These are phyloP conservation scores for Nemurella pictetii DNA, from an alignment of 2,888 invertebrate species.

Conservation along the genomic window DNA sequence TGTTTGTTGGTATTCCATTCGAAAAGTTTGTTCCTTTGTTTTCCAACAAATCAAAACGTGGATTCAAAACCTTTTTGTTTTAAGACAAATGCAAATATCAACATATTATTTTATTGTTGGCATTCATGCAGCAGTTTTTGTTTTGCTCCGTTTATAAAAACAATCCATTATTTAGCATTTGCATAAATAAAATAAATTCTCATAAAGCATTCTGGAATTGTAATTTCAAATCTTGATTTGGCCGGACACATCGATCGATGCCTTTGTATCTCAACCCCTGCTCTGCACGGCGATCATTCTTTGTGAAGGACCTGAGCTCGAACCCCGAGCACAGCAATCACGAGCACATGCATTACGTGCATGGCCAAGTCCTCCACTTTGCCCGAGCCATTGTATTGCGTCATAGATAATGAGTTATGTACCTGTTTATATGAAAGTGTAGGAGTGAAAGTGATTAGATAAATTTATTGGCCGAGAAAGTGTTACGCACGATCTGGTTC, in stretches of 20 bases:
- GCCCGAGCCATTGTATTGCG: constrained; percentile 7
- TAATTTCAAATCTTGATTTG: neutral
- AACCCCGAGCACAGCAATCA: neutral
- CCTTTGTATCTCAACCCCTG: too few relatives aligned
- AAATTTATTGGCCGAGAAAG: constrained; percentile 26
- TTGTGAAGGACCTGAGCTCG: neutral
- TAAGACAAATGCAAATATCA: constrained; percentile 34
- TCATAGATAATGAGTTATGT: constrained; percentile 26
- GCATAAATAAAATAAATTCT: neutral
- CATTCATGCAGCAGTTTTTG: constrained; percentile 27
- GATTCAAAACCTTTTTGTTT: constrained; percentile 39
- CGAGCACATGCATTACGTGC: neutral
- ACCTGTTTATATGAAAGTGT: constrained; percentile 27
- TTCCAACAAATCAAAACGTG: constrained; percentile 41
- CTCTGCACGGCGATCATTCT: neutral
- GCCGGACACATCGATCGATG: too few relatives aligned
- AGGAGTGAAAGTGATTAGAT: constrained; percentile 32
- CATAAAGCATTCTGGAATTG: neutral
- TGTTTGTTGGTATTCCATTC: constrained; percentile 30
- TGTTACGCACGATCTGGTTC: constrained; percentile 28
- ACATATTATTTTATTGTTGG: constrained; percentile 33
- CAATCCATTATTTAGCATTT: neutral
- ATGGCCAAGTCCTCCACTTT: neutral
- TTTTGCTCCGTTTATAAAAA: constrained; percentile 1
- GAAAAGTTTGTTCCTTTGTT: constrained; percentile 35